Evolutionary conservation across 1,140 invertebrate genomes (phyloP).

Genomic region (Drosophila virilis): DNA sequence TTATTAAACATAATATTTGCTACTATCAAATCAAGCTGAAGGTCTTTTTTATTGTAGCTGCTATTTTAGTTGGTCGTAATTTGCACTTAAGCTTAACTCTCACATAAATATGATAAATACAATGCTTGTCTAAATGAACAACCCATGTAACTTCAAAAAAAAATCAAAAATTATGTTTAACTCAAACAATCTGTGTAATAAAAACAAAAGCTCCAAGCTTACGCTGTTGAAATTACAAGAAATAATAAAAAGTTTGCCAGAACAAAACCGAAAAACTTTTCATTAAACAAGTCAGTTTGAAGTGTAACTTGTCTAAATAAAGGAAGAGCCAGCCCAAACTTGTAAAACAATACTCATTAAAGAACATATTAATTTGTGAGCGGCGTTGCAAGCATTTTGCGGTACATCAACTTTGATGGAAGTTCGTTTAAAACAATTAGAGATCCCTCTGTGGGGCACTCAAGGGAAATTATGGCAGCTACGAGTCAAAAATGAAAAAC

Average conservation of each 20-base stretch:
- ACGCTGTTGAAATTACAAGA: neutral
- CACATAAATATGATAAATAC: too few species aligned
- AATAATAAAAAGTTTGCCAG: slow-evolving; percentile 7
- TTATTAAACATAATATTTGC: too few species aligned
- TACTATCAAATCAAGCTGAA: too few species aligned
- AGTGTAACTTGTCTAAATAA: slow-evolving; percentile 21
- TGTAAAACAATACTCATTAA: slow-evolving; percentile 55
- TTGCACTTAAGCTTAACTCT: too few species aligned
- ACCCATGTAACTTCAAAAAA: too few species aligned
- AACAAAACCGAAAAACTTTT: slow-evolving; percentile 5
- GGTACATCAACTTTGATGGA: slow-evolving; percentile 53
- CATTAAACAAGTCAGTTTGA: slow-evolving; percentile 10
- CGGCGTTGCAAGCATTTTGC: slow-evolving; percentile 42
- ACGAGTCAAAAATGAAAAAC: slow-evolving; percentile 46
- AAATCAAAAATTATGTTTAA: neutral
- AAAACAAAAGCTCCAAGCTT: neutral
- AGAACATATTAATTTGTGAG: slow-evolving; percentile 57
- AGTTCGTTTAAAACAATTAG: slow-evolving; percentile 77
- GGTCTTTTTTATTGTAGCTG: too few species aligned
- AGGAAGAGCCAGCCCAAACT: slow-evolving; percentile 25
- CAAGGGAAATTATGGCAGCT: slow-evolving; percentile 66
- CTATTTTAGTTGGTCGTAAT: too few species aligned
- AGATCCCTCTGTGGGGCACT: slow-evolving; percentile 49
- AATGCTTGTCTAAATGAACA: too few species aligned
- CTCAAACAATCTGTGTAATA: neutral